phyloP scores from a whole-genome alignment of 2,797 vertebrate genomes.

The Myripristis jacobus region DNA sequence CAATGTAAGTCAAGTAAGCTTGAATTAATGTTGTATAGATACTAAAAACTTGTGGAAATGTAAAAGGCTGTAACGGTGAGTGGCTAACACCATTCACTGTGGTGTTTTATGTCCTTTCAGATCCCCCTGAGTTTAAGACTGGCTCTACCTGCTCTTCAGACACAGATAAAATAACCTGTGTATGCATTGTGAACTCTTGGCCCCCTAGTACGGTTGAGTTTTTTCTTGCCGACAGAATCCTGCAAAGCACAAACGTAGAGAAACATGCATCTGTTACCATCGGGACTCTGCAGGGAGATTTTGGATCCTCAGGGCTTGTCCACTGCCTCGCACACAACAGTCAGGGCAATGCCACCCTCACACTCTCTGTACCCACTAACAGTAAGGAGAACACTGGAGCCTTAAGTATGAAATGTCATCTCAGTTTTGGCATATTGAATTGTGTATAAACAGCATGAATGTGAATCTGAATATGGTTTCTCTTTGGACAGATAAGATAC shows the following conservation, averaged over 20 bases:
- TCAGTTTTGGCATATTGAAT: neutral
- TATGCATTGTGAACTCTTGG: conserved; percentile 74
- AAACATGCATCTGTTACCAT: conserved; percentile 52
- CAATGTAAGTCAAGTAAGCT: conserved; percentile 66
- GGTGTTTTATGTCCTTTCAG: conserved; percentile 49
- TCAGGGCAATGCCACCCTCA: conserved; percentile 46
- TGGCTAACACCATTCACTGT: neutral
- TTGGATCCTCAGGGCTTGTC: conserved; percentile 46
- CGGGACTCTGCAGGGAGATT: conserved; percentile 37
- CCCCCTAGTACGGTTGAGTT: conserved; percentile 69
- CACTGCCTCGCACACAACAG: conserved; percentile 75
- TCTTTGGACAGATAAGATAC: conserved; percentile 59
- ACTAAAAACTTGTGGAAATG: too few relatives aligned
- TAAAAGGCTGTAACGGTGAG: neutral
- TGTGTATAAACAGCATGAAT: neutral
- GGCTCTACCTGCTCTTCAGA: conserved; percentile 67
- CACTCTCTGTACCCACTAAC: conserved; percentile 43
- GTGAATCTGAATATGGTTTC: conserved; percentile 5
- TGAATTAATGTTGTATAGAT: neutral
- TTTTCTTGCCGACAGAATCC: conserved; percentile 46
- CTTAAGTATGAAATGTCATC: neutral
- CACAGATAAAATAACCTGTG: conserved; percentile 52
- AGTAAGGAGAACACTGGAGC: conserved; percentile 47
- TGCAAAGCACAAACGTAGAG: conserved; percentile 44
- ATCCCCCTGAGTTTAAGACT: conserved; percentile 72